Evolutionary conservation across 2,888 invertebrate species (phyloP), one percentile per base, ranked within the genome.

Genomic region (Trichogramma evanescens): DNA sequence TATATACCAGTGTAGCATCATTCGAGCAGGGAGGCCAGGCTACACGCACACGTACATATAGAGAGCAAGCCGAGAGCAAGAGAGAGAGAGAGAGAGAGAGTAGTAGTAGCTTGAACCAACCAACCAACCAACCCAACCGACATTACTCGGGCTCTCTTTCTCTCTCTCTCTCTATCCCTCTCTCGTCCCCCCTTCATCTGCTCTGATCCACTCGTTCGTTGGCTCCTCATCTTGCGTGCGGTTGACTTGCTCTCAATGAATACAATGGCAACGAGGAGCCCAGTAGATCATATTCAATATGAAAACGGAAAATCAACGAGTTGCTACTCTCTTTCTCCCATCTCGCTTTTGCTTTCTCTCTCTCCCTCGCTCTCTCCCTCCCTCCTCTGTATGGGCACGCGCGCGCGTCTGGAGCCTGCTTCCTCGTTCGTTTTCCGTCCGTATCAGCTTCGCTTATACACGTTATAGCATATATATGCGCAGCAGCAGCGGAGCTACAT

Each of bases 201-300:
- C 50, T 38, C 50, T 53, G 39, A 52, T 66, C 61, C 72, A 68
- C 69, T 68, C 56, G 69, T 69, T 69, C 70, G 67, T 70, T 66
- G 70, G 68, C 65, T 66, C 66, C 73, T 73, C 76, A 75, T 76
- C 75, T 77, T 73, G 72, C 74, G 70, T 76, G 74, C 76, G 77
- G 77, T 76, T 77, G 74, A 77, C 76, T 77, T 74, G 77, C 71
- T 77, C 76, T 77, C 76, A 77, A 77, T 77, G 77, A 75, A 76
- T 71, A 77, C 77, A 77, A 77, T 77, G 73, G 71, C 26, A 26
- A 26, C 71, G 70, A 68, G 67, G 63, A 62, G 61, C 38, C 54
- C n/a, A 63, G 69, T 72, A 70, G 74, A 75, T 76, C 75, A 76
- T 77, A 77, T 77, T 76, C 74, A 76, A 77, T 77, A 77, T 76